These are phyloP conservation scores for Phaonia tiefii DNA, from an alignment of 2,888 invertebrate species.

Conservation along the genomic window DNA sequence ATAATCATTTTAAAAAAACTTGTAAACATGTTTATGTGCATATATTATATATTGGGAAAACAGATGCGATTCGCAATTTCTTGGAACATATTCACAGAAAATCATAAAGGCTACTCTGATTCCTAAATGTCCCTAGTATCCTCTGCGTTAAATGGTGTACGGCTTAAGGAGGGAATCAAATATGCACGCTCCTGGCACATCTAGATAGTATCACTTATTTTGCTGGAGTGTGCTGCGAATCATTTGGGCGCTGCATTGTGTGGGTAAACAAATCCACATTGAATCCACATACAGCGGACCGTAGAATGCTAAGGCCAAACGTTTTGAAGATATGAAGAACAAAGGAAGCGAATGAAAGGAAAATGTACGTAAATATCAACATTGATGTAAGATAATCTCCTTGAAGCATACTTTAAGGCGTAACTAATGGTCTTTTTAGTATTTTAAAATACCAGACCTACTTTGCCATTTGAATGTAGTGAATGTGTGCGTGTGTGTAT, in stretches of 20 bases:
- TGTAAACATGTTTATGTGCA: too few species aligned
- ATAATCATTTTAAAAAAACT: too few species aligned
- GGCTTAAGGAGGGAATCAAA: too few species aligned
- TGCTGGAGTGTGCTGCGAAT: not conserved
- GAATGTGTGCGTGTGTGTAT: slow-evolving; percentile 22
- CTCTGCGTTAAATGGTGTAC: too few species aligned
- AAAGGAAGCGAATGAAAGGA: slow-evolving; percentile 1
- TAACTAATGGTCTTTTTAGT: slow-evolving; percentile 79
- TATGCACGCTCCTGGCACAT: slow-evolving; percentile 8
- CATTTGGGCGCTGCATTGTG: not conserved
- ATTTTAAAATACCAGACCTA: slow-evolving; percentile 77
- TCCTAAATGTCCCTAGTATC: too few species aligned
- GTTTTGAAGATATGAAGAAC: slow-evolving; percentile 10
- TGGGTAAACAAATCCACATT: slow-evolving; percentile 1
- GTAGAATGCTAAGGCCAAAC: slow-evolving; percentile 7
- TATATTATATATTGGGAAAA: too few species aligned
- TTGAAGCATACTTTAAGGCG: slow-evolving; percentile 79
- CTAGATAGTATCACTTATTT: slow-evolving; percentile 26
- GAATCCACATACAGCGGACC: slow-evolving; percentile 4
- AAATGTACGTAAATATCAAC: slow-evolving; percentile 58
- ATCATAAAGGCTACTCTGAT: too few species aligned
- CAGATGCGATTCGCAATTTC: too few species aligned
- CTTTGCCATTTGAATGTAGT: slow-evolving; percentile 63
- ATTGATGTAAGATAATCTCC: slow-evolving; percentile 75
- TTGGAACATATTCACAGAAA: too few species aligned